A percentile compares a stretch with the other conserved stretches of the same genome.
Evolutionary conservation across 2,888 invertebrate species (phyloP).

Genomic region (Aleiodes alternator): DNA sequence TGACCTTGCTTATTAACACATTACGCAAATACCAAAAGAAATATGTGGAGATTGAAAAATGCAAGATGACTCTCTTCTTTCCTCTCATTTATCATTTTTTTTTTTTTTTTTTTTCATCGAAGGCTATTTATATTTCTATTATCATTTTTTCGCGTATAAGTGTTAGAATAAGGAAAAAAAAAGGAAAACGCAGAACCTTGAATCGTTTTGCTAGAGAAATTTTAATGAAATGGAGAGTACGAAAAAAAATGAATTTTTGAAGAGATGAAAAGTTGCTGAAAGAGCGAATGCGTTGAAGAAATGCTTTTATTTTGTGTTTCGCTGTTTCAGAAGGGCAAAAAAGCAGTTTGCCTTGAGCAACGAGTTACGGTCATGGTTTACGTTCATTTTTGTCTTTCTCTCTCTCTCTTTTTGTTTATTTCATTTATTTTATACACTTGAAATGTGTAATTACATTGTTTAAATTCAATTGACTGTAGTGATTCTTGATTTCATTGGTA

Average conservation of each 20-base stretch:
- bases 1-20: slow-evolving; percentile 52
- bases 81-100: too few relatives aligned
- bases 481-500: too few relatives aligned
- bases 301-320: slow-evolving; percentile 31
- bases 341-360: slow-evolving; percentile 23
- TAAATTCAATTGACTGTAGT: too few relatives aligned
- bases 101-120: too few relatives aligned
- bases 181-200: too few relatives aligned
- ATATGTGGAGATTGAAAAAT: slow-evolving; percentile 1
- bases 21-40: slow-evolving; percentile 46
- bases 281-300: slow-evolving; percentile 14
- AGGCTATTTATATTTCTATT: too few relatives aligned
- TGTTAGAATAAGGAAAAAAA: too few relatives aligned
- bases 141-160: too few relatives aligned
- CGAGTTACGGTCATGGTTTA: slow-evolving; percentile 13
- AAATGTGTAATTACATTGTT: not conserved
- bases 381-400: not conserved
- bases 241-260: not conserved
- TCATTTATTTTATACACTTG: slow-evolving; percentile 3
- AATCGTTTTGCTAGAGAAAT: too few relatives aligned
- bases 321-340: slow-evolving; percentile 24
- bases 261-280: slow-evolving; percentile 15
- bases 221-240: too few relatives aligned
- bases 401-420: not conserved
- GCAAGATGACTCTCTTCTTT: not conserved